Evolutionary conservation across 2,113 vertebrate species (phyloP).

Genomic region (Pluvialis apricaria): DNA sequence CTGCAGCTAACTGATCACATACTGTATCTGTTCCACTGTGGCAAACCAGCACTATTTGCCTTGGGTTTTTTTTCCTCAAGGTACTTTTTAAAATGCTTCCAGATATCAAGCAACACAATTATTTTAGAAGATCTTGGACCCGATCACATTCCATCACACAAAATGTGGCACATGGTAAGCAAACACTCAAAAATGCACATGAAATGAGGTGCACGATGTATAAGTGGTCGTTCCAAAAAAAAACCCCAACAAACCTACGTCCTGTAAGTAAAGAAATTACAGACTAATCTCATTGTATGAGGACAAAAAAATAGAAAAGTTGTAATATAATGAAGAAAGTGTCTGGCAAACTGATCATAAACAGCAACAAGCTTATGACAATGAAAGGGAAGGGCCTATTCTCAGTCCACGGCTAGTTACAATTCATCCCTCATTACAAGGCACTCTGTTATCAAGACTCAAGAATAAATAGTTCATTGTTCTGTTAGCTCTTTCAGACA

Average conservation of each 20-base stretch:
- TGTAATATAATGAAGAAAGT: neutral
- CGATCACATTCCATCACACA: neutral
- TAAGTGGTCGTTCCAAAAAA: neutral
- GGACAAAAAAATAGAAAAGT: neutral
- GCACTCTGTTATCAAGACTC: neutral
- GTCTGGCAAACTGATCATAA: neutral
- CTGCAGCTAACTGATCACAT: slow-evolving; percentile 86
- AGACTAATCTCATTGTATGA: neutral
- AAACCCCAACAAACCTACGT: neutral
- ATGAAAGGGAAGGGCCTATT: neutral
- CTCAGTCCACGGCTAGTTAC: neutral
- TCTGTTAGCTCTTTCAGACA: neutral
- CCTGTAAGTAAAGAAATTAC: neutral
- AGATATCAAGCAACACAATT: slow-evolving; percentile 69
- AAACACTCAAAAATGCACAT: neutral
- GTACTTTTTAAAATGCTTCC: slow-evolving; percentile 83
- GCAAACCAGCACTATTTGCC: slow-evolving; percentile 77
- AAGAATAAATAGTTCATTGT: slow-evolving; percentile 15
- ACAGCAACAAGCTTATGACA: neutral
- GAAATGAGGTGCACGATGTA: neutral
- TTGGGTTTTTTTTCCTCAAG: slow-evolving; percentile 73
- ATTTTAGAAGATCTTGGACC: slow-evolving; percentile 36
- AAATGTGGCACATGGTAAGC: neutral
- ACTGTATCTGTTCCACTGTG: slow-evolving; percentile 82
- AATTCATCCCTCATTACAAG: neutral